These are phyloP conservation scores for Clytia hemisphaerica DNA, from an alignment of 30 jellyfish, hydroid and myxozoan species.

Conservation along the genomic window DNA sequence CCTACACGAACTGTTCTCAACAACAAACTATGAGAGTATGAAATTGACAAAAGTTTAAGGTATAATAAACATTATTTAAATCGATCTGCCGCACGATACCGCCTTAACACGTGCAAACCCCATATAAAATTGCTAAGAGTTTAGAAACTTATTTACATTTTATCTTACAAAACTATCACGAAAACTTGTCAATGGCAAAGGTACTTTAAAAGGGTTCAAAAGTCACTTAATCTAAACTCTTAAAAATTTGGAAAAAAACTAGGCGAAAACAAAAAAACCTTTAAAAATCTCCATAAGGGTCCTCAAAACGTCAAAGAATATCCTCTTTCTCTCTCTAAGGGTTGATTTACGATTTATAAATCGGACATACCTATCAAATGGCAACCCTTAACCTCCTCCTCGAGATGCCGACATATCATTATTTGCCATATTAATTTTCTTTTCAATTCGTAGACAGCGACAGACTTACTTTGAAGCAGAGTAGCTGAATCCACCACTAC, in stretches of 20 bases:
- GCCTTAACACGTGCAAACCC: too few species aligned
- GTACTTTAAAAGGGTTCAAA: not conserved
- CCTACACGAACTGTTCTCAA: not conserved
- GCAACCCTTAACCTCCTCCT: too few species aligned
- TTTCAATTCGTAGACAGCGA: not conserved
- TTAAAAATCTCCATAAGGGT: too few species aligned
- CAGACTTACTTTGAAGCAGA: not conserved
- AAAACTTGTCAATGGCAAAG: not conserved
- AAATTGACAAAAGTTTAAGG: not conserved
- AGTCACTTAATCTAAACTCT: not conserved
- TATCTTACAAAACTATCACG: not conserved
- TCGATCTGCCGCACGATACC: too few species aligned
- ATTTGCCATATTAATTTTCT: too few species aligned
- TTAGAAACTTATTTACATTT: not conserved
- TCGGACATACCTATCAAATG: too few species aligned
- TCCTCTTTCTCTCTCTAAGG: too few species aligned
- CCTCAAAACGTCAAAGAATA: too few species aligned
- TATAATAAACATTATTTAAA: not conserved
- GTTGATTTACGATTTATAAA: too few species aligned
- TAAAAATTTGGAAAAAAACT: too few species aligned
- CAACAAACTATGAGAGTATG: not conserved
- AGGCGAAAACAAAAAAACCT: too few species aligned
- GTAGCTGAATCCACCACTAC: not conserved
- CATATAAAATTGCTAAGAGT: not conserved
- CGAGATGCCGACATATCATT: too few species aligned